These are phyloP conservation scores for Leptestheria dahalacensis DNA, from an alignment of 1,140 invertebrate genomes.

Conservation along the genomic window DNA sequence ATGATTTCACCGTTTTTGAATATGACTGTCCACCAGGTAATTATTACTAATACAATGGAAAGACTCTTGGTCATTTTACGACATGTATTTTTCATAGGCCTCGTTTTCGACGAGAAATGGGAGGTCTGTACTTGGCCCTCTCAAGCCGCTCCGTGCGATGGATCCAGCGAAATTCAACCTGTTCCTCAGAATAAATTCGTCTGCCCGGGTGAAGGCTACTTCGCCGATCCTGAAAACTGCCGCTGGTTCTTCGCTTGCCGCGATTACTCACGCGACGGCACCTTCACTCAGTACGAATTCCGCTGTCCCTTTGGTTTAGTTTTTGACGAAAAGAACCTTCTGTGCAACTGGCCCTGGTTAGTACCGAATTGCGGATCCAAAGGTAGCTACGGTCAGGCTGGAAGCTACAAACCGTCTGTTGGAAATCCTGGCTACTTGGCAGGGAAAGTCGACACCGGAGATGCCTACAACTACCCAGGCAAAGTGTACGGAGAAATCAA, in stretches of 20 bases:
- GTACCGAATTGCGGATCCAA: conserved; percentile 41
- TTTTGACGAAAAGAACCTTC: conserved; percentile 51
- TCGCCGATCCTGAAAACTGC: conserved; percentile 66
- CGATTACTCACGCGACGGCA: conserved; percentile 46
- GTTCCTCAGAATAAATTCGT: conserved; percentile 41
- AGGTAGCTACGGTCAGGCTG: conserved; percentile 7
- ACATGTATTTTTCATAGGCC: conserved; percentile 12
- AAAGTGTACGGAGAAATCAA: conserved; percentile 9
- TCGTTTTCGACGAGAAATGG: conserved; percentile 58
- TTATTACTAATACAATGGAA: too few relatives aligned
- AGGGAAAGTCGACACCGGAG: conserved; percentile 3
- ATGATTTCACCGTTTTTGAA: conserved; percentile 62
- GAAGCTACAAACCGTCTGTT: not conserved
- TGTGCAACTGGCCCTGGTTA: conserved; percentile 70
- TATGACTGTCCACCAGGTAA: conserved; percentile 67
- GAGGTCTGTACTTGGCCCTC: conserved; percentile 72
- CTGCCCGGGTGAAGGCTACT: conserved; percentile 41
- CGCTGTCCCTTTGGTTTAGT: conserved; percentile 65
- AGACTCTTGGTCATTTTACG: too few relatives aligned
- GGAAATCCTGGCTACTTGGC: conserved; percentile 14
- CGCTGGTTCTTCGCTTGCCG: conserved; percentile 69
- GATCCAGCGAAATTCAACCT: conserved; percentile 40
- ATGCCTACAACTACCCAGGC: not conserved
- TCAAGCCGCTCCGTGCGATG: conserved; percentile 48
- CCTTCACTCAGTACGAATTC: conserved; percentile 59